Percentiles rank a stretch among this genome's conserved stretches.
Evolutionary conservation across 64 coral and sea anemone genomes (phyloP).

Genomic region (Montipora capricornis): DNA sequence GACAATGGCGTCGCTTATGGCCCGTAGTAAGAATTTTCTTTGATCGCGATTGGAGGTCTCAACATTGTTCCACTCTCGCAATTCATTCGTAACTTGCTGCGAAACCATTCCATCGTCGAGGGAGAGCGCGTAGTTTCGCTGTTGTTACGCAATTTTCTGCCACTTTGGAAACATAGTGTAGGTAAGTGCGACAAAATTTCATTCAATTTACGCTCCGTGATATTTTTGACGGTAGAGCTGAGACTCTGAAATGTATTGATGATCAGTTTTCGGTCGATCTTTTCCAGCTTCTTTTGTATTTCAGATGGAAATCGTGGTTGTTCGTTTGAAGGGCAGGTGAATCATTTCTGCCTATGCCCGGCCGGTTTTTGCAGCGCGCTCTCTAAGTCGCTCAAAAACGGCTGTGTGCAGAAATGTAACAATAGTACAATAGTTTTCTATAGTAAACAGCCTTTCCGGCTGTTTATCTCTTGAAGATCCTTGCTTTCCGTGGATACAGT

Average conservation of each 20-base stretch:
- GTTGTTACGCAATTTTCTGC: background rate
- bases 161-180: constrained; percentile 6
- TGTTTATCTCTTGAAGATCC: background rate
- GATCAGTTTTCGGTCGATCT: background rate
- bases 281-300: background rate
- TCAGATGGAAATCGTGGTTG: background rate
- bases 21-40: constrained; percentile 74
- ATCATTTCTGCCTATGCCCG: background rate
- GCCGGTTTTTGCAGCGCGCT: background rate
- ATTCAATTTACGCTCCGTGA: constrained; percentile 53
- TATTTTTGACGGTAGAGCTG: background rate
- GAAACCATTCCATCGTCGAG: background rate
- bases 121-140: background rate
- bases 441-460: constrained; percentile 24
- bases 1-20: constrained; percentile 80
- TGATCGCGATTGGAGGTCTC: background rate
- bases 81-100: background rate
- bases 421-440: constrained; percentile 49
- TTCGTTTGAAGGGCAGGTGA: background rate
- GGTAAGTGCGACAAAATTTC: constrained; percentile 73
- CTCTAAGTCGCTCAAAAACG: background rate
- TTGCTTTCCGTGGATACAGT: too few relatives aligned
- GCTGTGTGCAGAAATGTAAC: constrained; percentile 3
- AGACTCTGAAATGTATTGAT: background rate
- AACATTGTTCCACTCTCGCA: background rate